Conservation (phyloP, 2,797 vertebrate species). For the Hemitrygon akajei region DNA sequence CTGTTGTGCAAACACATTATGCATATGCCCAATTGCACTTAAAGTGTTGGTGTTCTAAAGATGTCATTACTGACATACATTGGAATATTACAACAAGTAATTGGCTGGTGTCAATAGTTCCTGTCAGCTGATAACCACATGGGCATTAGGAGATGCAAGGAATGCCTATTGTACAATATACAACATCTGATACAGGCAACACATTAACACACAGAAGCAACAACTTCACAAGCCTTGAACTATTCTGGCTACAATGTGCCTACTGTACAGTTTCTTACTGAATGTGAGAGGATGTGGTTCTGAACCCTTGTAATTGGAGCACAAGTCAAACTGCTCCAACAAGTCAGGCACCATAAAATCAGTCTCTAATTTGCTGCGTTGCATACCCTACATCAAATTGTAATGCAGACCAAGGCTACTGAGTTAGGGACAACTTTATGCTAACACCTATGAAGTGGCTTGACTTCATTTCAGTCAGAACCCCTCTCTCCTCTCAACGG, state of each 20-base stretch:
- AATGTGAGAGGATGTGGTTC: neutral
- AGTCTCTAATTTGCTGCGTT: neutral
- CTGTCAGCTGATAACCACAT: neutral
- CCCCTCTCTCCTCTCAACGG: neutral
- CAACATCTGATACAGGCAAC: neutral
- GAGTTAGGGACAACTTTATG: neutral
- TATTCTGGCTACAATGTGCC: neutral
- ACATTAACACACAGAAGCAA: neutral
- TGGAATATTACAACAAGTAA: neutral
- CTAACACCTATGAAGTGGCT: neutral
- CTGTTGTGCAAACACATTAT: neutral
- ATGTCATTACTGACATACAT: neutral
- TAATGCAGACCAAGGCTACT: neutral
- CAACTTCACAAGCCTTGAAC: neutral
- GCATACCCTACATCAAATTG: neutral
- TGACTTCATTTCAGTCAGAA: neutral
- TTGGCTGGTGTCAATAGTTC: constrained; percentile 1
- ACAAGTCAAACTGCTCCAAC: neutral
- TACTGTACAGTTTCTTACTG: neutral
- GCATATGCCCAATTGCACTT: constrained; percentile 12
- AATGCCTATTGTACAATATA: neutral
- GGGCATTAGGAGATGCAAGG: neutral
- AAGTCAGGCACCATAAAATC: neutral
- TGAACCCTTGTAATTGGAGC: neutral
- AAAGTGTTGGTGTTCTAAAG: neutral